phyloP scores from a whole-genome alignment of 2,888 invertebrate genomes.

The Andrena haemorrhoa region DNA sequence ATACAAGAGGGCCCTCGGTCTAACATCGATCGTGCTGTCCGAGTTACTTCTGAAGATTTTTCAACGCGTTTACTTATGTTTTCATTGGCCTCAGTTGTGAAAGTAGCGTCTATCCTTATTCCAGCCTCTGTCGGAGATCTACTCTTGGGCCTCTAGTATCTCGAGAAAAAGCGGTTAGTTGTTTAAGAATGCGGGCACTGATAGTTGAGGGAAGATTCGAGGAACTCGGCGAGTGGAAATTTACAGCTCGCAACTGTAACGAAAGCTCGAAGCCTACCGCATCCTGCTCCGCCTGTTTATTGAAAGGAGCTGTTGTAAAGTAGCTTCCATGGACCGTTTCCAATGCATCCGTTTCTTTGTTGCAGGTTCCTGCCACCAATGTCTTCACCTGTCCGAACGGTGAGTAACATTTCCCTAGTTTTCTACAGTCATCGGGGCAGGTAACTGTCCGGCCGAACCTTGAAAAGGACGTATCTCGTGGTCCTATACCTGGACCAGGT shows the following conservation, averaged over 20 bases:
- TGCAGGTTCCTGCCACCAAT: slow-evolving; percentile 87
- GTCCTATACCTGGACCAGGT: slow-evolving; percentile 44
- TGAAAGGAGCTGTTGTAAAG: not conserved
- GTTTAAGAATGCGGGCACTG: no score
- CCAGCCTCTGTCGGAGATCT: no score
- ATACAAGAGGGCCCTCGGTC: no score
- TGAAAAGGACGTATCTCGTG: slow-evolving; percentile 40
- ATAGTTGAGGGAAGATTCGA: no score
- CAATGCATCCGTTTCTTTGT: slow-evolving; percentile 79
- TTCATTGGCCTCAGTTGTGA: no score
- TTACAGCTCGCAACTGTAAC: slow-evolving; percentile 4
- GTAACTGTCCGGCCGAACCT: slow-evolving; percentile 6
- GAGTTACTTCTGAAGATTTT: no score
- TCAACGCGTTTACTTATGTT: no score
- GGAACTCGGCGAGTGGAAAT: not conserved
- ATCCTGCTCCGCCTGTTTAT: not conserved
- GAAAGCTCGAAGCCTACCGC: not conserved
- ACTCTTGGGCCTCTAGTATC: no score
- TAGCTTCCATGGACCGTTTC: slow-evolving; percentile 1
- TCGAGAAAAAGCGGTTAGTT: no score
- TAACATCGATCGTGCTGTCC: no score
- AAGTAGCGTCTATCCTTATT: no score
- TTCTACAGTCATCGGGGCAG: not conserved
- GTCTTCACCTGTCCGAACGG: slow-evolving; percentile 91
- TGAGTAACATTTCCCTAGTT: slow-evolving; percentile 85